Conservation (phyloP, 2,113 vertebrate genomes). For the Seriola rivoliana region DNA sequence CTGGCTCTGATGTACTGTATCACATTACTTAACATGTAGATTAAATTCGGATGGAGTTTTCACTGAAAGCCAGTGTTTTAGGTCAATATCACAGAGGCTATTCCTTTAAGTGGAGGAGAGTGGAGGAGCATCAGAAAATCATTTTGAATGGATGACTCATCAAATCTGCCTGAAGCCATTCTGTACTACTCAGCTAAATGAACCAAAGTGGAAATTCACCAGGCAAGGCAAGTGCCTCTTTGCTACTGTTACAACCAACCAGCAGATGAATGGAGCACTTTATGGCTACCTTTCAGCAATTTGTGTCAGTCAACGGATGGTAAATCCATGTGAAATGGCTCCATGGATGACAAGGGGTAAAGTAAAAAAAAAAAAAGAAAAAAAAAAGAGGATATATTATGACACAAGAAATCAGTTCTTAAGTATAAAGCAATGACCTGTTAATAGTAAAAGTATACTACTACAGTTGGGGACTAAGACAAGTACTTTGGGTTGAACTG, state of each 20-base stretch:
- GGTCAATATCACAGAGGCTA: constrained; percentile 34
- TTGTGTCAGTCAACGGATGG: constrained; percentile 9
- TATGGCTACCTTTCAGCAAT: constrained; percentile 40
- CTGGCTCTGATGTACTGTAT: not conserved
- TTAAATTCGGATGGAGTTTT: constrained; percentile 18
- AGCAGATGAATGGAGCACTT: constrained; percentile 38
- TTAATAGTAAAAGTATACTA: not conserved
- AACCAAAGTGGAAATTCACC: constrained; percentile 45
- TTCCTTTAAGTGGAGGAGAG: constrained; percentile 45
- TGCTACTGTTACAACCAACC: constrained; percentile 4
- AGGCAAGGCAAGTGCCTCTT: constrained; percentile 12
- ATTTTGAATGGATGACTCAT: constrained; percentile 50
- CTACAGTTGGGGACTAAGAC: not conserved
- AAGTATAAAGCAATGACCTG: too few relatives aligned
- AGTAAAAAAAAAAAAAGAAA: not conserved
- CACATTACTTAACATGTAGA: constrained; percentile 25
- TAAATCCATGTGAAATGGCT: constrained; percentile 23
- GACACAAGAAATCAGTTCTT: too few relatives aligned
- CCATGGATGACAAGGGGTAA: constrained; percentile 2
- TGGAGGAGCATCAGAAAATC: constrained; percentile 24
- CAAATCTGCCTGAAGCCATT: constrained; percentile 41
- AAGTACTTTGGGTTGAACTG: not conserved
- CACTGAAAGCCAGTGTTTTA: constrained; percentile 22
- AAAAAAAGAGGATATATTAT: not conserved
- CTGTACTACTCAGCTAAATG: constrained; percentile 54